Base-by-base conservation (phyloP, 2,797 vertebrate species). In the Platyrinchus mystaceus region DNA sequence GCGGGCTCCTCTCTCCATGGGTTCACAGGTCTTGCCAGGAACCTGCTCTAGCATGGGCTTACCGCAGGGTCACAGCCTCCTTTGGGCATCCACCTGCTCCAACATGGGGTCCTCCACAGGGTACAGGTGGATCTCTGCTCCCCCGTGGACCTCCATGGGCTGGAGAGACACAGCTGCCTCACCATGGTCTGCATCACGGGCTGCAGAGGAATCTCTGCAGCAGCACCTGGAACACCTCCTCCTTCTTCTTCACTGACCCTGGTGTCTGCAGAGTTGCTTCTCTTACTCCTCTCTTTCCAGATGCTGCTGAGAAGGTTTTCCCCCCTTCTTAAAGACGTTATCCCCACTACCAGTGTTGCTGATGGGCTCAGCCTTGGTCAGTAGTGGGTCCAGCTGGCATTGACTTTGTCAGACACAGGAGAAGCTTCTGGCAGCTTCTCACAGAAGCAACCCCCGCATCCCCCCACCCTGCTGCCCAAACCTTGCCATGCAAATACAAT, bases 81-180 rank as follows among this genome's bases (percentile, higher is more conserved):
- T 58, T 19, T 7, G 19, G 30, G 30, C 63, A 52, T 36, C 56
- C 30, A 3, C 9, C 50, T 53, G 26, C 56, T 39, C 44, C 6
- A 7, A 3, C 2, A 3, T 36, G 59, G 26, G 15, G 21, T 75
- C 37, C 50, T 56, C 30, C 18, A 1, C 0, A 0, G 36, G 7
- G 55, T 74, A 28, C 0, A 0, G 21, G 9, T 30, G 52, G 18
- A 28, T 53, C n/a, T 37, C 41, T 68, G n/a, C 43, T 56, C 28
- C 37, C 20, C 55, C 0, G 0, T 17, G 21, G 1, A 14, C 6
- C 16, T 56, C n/a, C 13, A 0, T 9, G 37, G 60, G 14, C 60
- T 60, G 28, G 7, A 39, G 27, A 18, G 34, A 5, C 46, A 36
- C 59, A 78, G 34, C 52, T 71, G 34, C 26, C 17, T 66, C 22